phyloP scores from a whole-genome alignment of 1,140 invertebrate species.

The Elymnias hypermnestra region DNA sequence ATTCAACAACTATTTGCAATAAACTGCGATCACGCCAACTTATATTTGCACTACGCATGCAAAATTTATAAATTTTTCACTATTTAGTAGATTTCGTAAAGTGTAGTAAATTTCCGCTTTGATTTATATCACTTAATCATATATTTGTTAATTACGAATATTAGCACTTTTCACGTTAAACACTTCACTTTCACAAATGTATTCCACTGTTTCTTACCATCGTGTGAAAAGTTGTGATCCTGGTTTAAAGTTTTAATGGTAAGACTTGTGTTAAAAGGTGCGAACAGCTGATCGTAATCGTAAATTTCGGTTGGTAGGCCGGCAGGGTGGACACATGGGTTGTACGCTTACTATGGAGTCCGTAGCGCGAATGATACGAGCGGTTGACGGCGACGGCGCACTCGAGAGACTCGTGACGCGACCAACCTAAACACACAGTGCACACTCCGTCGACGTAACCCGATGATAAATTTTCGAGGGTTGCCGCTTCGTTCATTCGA shows the following conservation, averaged over 20 bases:
- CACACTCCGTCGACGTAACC: slow-evolving; percentile 41
- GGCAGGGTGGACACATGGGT: slow-evolving; percentile 31
- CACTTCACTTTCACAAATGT: slow-evolving; percentile 46
- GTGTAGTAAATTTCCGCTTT: too few relatives aligned
- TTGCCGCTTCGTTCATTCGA: slow-evolving; percentile 53
- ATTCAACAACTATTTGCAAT: neutral
- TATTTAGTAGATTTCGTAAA: too few relatives aligned
- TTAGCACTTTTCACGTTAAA: slow-evolving; percentile 13
- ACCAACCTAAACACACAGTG: slow-evolving; percentile 47
- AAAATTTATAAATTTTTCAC: too few relatives aligned
- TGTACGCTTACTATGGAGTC: slow-evolving; percentile 51
- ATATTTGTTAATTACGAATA: slow-evolving; percentile 1
- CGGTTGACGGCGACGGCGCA: slow-evolving; percentile 57
- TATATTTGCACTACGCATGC: too few relatives aligned
- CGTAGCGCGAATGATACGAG: slow-evolving; percentile 63
- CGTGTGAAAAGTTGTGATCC: slow-evolving; percentile 31
- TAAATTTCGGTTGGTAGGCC: slow-evolving; percentile 29
- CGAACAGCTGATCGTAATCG: slow-evolving; percentile 61
- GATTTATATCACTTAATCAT: neutral
- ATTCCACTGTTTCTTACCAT: slow-evolving; percentile 61
- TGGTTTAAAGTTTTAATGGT: too few relatives aligned
- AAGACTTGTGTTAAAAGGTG: too few relatives aligned
- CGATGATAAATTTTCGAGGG: slow-evolving; percentile 61
- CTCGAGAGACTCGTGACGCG: slow-evolving; percentile 51
- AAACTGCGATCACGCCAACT: neutral